phyloP scores from a whole-genome alignment of 37 sponge, comb jelly and placozoan genomes.

The Beroe forskalii region DNA sequence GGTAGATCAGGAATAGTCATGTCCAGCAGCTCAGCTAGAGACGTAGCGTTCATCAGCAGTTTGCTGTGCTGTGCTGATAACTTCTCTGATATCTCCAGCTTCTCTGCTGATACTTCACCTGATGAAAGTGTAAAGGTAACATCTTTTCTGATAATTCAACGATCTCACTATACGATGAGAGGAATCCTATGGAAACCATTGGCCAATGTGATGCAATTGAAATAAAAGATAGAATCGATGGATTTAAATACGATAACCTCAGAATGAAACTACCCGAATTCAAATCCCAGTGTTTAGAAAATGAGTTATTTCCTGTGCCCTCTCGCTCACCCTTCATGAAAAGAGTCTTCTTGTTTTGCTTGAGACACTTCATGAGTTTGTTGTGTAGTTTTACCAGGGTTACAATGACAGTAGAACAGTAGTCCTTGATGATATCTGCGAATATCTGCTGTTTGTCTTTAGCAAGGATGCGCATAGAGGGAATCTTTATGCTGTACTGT shows the following conservation, averaged over 20 bases:
- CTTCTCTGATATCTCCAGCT: slow-evolving; percentile 59
- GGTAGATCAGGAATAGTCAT: slow-evolving; percentile 43
- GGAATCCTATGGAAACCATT: too few relatives aligned
- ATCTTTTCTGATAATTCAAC: neutral
- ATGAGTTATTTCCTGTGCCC: too few relatives aligned
- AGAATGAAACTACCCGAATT: too few relatives aligned
- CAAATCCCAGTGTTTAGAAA: too few relatives aligned
- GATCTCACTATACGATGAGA: too few relatives aligned
- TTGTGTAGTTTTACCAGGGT: slow-evolving; percentile 24
- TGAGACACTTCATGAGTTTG: slow-evolving; percentile 56
- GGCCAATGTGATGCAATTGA: too few relatives aligned
- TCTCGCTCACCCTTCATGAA: slow-evolving; percentile 37
- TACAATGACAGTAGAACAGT: slow-evolving; percentile 28
- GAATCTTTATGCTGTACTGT: neutral
- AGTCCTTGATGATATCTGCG: slow-evolving; percentile 39
- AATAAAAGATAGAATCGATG: too few relatives aligned
- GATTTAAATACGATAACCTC: too few relatives aligned
- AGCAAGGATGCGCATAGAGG: neutral
- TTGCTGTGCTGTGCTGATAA: slow-evolving; percentile 63
- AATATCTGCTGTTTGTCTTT: slow-evolving; percentile 65
- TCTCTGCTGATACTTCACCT: slow-evolving; percentile 61
- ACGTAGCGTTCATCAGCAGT: slow-evolving; percentile 48
- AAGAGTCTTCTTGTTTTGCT: slow-evolving; percentile 59
- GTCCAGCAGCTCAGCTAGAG: slow-evolving; percentile 40
- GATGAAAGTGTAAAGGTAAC: neutral